These are phyloP conservation scores for Eucera pruinosa DNA, from an alignment of 2,888 invertebrate species.

Conservation along the genomic window DNA sequence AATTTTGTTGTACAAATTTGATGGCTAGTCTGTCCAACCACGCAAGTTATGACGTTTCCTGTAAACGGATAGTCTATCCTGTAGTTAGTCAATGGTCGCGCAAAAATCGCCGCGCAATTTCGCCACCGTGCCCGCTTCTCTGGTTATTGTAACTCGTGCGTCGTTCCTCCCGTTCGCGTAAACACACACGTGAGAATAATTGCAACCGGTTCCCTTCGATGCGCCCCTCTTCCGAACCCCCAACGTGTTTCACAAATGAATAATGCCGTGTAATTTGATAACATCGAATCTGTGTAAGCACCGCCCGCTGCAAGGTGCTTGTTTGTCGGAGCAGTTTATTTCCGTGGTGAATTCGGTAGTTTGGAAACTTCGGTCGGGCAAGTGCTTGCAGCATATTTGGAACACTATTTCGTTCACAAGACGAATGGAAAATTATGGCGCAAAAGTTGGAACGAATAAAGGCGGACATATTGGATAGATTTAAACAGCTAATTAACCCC, in stretches of 20 bases:
- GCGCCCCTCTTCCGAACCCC: neutral
- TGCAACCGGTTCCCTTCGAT: conserved; percentile 20
- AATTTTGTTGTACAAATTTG: too few relatives aligned
- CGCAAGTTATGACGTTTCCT: too few relatives aligned
- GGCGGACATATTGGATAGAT: too few relatives aligned
- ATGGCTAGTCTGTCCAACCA: too few relatives aligned
- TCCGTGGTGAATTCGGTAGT: neutral
- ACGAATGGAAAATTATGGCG: too few relatives aligned
- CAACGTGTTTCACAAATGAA: neutral
- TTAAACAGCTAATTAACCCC: too few relatives aligned
- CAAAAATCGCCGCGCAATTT: conserved; percentile 65
- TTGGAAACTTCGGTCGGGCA: too few relatives aligned
- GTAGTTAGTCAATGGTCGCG: too few relatives aligned
- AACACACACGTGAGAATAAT: conserved; percentile 37
- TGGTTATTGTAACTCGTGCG: conserved; percentile 27
- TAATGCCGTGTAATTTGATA: conserved; percentile 1
- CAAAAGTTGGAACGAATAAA: too few relatives aligned
- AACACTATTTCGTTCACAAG: too few relatives aligned
- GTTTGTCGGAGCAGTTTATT: neutral
- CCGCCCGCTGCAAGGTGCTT: neutral
- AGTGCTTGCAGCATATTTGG: too few relatives aligned
- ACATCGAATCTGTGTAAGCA: neutral
- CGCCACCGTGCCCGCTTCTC: conserved; percentile 32
- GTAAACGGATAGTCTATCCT: too few relatives aligned
- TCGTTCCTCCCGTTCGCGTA: conserved; percentile 14